Conservation (phyloP, 1,140 invertebrate genomes). For the Ephestia elutella region DNA sequence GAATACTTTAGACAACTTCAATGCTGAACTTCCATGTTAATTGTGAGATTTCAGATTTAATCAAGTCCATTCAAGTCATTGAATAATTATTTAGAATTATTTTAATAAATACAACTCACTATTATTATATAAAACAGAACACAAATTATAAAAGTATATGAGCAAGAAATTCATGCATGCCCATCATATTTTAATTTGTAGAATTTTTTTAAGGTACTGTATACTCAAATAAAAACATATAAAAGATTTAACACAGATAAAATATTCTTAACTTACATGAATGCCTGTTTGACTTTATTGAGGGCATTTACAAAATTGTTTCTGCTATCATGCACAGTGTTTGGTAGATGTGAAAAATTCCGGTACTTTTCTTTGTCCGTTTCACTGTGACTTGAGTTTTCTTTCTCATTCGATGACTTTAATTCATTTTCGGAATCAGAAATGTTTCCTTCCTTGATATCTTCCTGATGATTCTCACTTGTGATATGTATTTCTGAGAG, state of each 20-base stretch:
- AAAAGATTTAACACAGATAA: not conserved
- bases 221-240: not conserved
- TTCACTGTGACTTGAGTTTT: constrained; percentile 50
- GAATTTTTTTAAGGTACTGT: no score
- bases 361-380: constrained; percentile 48
- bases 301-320: constrained; percentile 67
- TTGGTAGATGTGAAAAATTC: constrained; percentile 44
- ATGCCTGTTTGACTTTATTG: constrained; percentile 66
- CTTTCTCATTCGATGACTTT: constrained; percentile 47
- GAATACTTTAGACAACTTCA: no score
- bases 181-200: no score
- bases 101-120: no score
- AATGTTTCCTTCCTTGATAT: constrained; percentile 37
- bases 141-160: no score
- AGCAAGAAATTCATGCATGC: no score
- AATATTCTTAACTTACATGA: constrained; percentile 50
- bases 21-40: no score
- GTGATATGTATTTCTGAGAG: constrained; percentile 69
- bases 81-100: no score
- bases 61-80: no score
- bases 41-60: no score
- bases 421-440: constrained; percentile 60
- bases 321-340: constrained; percentile 52
- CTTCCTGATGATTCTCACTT: constrained; percentile 49
- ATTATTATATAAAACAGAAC: no score